phyloP scores from a whole-genome alignment of 2,113 vertebrate genomes.

The Pseudonaja textilis region DNA sequence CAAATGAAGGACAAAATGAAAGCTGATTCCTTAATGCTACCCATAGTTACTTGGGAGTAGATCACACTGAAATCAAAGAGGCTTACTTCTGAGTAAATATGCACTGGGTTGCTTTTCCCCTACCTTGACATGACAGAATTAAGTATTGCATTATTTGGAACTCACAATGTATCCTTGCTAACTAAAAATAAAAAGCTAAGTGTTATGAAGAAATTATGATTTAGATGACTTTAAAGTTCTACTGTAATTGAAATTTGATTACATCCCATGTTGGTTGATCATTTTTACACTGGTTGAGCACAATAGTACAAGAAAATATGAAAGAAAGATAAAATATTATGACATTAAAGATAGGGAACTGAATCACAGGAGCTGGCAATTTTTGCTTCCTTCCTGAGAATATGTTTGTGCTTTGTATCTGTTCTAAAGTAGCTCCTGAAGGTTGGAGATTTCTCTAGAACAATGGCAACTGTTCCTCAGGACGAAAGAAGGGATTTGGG shows the following conservation, averaged over 20 bases:
- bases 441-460: background rate
- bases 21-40: background rate
- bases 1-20: slow-evolving; percentile 26
- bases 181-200: background rate
- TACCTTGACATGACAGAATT: slow-evolving; percentile 27
- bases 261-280: background rate
- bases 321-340: background rate
- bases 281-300: background rate
- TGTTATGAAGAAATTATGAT: slow-evolving; percentile 25
- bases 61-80: background rate
- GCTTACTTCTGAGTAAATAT: background rate
- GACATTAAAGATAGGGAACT: background rate
- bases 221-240: slow-evolving; percentile 29
- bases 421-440: background rate
- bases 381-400: background rate
- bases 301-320: background rate
- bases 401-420: background rate
- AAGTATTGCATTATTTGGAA: slow-evolving; percentile 36
- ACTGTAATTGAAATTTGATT: slow-evolving; percentile 20
- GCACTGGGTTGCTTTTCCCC: background rate
- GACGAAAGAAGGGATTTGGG: background rate
- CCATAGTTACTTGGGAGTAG: background rate
- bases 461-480: background rate
- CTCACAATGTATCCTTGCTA: background rate
- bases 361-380: background rate